phyloP scores from a whole-genome alignment of 2,797 vertebrate species.

The Fringilla coelebs region DNA sequence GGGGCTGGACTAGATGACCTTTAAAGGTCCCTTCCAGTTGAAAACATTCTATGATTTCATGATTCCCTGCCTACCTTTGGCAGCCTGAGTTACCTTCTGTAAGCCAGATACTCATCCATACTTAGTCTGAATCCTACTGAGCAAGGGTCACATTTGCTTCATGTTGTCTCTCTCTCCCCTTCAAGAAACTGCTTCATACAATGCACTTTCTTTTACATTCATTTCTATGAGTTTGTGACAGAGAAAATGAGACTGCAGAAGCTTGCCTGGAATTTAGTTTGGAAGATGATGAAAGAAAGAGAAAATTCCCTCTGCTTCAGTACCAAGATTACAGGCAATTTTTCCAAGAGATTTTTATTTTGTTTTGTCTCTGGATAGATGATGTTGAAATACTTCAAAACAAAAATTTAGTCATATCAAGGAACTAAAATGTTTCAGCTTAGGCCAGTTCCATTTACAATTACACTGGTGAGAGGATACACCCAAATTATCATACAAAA shows the following conservation, averaged over 20 bases:
- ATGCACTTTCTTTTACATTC: background rate
- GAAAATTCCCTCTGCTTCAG: background rate
- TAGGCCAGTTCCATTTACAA: background rate
- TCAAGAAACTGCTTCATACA: background rate
- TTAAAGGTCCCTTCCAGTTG: background rate
- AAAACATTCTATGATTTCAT: background rate
- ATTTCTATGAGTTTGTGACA: background rate
- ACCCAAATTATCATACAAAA: background rate
- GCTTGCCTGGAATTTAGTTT: constrained; percentile 19
- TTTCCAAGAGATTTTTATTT: background rate
- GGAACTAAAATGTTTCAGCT: background rate
- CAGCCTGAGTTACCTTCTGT: background rate
- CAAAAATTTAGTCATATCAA: background rate
- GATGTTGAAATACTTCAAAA: background rate
- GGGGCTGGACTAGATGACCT: background rate
- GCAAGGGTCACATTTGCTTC: background rate
- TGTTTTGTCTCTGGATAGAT: background rate
- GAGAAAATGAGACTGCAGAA: background rate
- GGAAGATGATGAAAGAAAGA: constrained; percentile 18
- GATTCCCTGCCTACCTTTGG: background rate
- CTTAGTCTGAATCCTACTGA: background rate
- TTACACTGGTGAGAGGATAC: background rate
- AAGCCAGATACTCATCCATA: background rate
- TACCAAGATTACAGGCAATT: background rate
- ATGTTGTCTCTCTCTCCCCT: background rate